Evolutionary conservation across 2,113 vertebrate genomes (phyloP).

Genomic region (Ammospiza caudacuta): DNA sequence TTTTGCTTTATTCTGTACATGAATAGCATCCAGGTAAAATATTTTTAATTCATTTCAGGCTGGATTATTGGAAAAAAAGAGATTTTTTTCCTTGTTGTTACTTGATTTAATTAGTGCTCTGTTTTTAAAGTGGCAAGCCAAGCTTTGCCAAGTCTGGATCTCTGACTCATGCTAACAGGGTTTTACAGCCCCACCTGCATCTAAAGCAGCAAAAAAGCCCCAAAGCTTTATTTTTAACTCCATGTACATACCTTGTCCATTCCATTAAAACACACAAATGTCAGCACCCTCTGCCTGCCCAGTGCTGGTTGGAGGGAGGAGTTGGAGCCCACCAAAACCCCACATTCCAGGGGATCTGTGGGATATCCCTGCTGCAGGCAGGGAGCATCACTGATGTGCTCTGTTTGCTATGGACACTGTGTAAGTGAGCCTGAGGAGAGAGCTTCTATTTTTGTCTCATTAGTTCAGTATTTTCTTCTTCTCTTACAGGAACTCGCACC

Average conservation of each 20-base stretch:
- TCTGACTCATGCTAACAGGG: constrained; percentile 66
- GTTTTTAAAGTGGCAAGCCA: constrained; percentile 65
- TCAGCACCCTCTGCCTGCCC: neutral
- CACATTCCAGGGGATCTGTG: fast-evolving
- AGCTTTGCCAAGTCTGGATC: constrained; percentile 63
- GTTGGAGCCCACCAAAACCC: neutral
- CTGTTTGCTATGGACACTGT: neutral
- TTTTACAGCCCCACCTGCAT: constrained; percentile 78
- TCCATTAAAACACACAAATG: constrained; percentile 15
- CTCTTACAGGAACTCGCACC: neutral
- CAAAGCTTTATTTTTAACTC: constrained; percentile 72
- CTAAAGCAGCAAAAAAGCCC: constrained; percentile 46
- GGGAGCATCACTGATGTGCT: neutral
- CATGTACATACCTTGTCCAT: neutral
- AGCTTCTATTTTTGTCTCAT: neutral
- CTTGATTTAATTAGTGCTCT: constrained; percentile 73
- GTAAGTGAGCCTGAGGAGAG: neutral
- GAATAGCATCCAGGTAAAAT: constrained; percentile 77
- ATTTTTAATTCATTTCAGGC: constrained; percentile 77
- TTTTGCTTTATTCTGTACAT: constrained; percentile 62
- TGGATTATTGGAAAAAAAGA: constrained; percentile 74
- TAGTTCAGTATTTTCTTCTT: neutral
- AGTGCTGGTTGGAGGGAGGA: neutral
- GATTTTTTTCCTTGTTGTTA: constrained; percentile 60
- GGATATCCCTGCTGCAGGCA: neutral